Base-by-base conservation (phyloP, 2,888 invertebrate genomes). In the Oxystoma pomonae region DNA sequence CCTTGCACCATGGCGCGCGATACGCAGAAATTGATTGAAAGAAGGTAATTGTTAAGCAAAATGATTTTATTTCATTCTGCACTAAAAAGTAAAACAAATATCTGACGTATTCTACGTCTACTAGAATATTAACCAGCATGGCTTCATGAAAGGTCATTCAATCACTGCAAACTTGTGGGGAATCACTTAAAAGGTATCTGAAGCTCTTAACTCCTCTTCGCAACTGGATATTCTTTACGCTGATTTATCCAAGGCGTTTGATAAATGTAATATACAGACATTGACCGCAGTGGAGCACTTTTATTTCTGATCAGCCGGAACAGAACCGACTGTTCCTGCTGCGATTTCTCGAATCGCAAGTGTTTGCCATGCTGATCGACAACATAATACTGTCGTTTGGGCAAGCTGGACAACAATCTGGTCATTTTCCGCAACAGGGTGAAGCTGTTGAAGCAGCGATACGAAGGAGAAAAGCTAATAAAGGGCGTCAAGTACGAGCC, bases 301-400 rank as follows among this genome's bases (percentile, higher is more conserved):
- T n/a, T n/a, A n/a, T 99, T 22, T 96, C 96, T 1, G 99, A 99
- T 80, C 99, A 99, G 81, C 97, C 98, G 0, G 94, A 96, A 73
- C 90, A 94, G 59, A 95, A 98, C 80, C 84, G 97, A 65, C 91
- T 96, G 1, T 99, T 99, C 79, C 83, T 99, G 16, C 96, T 96
- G 56, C 88, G 96, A 51, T 99, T 99, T 79, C 86, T 98, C 49
- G 97, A 98, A 81, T 96, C 96, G 60, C 97, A 97, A 82, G 95
- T 95, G 94, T 99, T 99, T 81, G 95, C 98, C 0, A 93, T 96
- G 0, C 86, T 99, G 66, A 90, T 99, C 61, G 99, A 99, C 81
- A 92, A 93, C 78, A 98, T 96, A 83, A 96, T 98, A 58, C 87
- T 97, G 82, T 87, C 90, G 22, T 70, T 94, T 92, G 92, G 90